phyloP scores from a whole-genome alignment of 1,140 invertebrate species.

The Bombus turneri region DNA sequence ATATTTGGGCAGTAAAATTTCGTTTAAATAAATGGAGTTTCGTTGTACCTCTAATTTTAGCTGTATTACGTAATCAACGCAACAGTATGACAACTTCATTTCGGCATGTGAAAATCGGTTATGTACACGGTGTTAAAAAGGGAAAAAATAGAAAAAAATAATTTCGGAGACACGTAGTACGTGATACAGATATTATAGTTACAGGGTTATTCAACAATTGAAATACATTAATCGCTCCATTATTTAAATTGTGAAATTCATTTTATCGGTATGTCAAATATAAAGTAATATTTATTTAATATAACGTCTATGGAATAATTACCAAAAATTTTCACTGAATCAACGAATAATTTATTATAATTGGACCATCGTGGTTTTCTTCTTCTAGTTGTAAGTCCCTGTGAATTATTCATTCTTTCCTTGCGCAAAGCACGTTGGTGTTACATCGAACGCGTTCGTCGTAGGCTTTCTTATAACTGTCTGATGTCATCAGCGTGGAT shows the following conservation, averaged over 20 bases:
- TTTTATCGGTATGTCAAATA: neutral
- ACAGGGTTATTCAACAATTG: accelerated
- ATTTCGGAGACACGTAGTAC: too few relatives aligned
- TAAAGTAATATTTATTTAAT: too few relatives aligned
- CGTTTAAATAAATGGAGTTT: neutral
- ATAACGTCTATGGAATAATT: too few relatives aligned
- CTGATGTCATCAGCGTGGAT: conserved; percentile 51
- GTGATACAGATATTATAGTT: too few relatives aligned
- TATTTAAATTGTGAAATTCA: neutral
- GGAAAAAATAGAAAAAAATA: too few relatives aligned
- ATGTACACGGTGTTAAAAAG: too few relatives aligned
- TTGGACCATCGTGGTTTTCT: neutral
- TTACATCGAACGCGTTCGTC: neutral
- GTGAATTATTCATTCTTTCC: conserved; percentile 19
- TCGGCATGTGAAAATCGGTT: too few relatives aligned
- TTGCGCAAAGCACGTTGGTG: conserved; percentile 23
- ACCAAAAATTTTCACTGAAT: neutral
- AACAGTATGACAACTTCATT: too few relatives aligned
- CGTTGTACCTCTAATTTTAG: neutral
- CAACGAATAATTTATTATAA: neutral
- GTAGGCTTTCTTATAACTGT: conserved; percentile 27
- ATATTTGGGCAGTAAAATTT: neutral
- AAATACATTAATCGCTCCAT: too few relatives aligned
- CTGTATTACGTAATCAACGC: neutral
- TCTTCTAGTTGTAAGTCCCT: neutral